Evolutionary conservation across 2,888 invertebrate species (phyloP), one percentile per base, ranked within the genome.

Genomic region (Spodoptera littoralis): DNA sequence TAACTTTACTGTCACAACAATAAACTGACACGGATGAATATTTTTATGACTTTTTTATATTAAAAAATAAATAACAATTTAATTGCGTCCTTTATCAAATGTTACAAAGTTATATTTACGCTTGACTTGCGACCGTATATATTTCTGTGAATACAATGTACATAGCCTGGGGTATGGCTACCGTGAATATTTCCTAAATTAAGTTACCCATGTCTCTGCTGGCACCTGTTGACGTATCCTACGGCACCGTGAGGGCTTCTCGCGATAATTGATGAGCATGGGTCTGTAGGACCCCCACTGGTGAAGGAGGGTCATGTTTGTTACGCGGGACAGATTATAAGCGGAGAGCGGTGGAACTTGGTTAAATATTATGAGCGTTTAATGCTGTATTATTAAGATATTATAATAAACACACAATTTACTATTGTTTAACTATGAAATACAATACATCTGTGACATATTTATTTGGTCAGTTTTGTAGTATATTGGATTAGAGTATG

Each of bases 221-320:
- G 82, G 84, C 90, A 90, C 90, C 90, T 90, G 90, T 89, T 89
- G 89, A 89, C 85, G 88, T 81, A 67, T 77, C 73, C 74, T 71
- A 72, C 73, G 77, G 80, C 72, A 62, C 70, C 62, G 75, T 64
- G 65, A 67, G 71, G 73, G 69, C 79, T 76, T 70, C 73, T 65
- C 73, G 79, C 68, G 67, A 80, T 90, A 88, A 90, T 91, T 88
- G 90, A 90, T 89, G 91, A 88, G 84, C 84, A 82, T 68, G 80
- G 82, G 77, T 72, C 80, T 73, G 79, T 59, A 65, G 88, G 86
- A 88, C 89, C 89, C 91, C 90, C 84, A 87, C 81, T 78, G 88
- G 77, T 77, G 70, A 65, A 60, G 50, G 64, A 76, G 88, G 85
- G 86, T 84, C 87, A 86, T 72, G 84, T 63, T 48, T 63, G 27